These are phyloP conservation scores for Lepidurus apus DNA, from an alignment of 1,140 invertebrate genomes.

Conservation along the genomic window DNA sequence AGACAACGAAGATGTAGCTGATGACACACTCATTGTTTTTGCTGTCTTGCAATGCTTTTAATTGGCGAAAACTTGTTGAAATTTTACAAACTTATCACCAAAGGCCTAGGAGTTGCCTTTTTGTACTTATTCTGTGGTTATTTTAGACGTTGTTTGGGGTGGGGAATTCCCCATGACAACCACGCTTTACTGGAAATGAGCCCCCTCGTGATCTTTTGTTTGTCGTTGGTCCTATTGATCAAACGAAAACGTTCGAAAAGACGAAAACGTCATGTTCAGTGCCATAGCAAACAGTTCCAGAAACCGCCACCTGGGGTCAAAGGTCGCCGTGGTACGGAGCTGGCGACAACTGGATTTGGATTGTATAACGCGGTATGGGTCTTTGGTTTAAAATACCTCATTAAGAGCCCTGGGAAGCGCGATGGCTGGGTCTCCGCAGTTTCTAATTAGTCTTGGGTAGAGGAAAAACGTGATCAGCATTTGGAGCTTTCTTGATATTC, in stretches of 20 bases:
- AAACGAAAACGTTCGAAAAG: neutral
- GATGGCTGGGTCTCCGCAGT: neutral
- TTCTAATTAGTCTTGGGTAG: neutral
- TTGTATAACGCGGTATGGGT: neutral
- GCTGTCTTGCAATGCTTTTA: neutral
- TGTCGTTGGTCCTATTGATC: neutral
- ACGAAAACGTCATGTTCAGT: neutral
- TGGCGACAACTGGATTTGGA: neutral
- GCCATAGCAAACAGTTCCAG: neutral
- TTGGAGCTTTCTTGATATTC: neutral
- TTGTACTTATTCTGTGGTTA: neutral
- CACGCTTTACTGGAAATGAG: neutral
- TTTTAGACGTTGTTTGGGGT: neutral
- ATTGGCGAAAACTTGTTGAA: no score
- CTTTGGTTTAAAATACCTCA: neutral
- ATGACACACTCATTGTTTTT: conserved; percentile 15
- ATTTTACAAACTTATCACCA: neutral
- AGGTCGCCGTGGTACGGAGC: neutral
- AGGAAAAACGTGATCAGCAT: neutral
- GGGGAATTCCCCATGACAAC: neutral
- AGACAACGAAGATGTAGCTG: conserved; percentile 1
- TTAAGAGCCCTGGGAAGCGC: neutral
- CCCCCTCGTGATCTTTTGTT: neutral
- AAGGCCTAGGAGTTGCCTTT: neutral
- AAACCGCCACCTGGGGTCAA: neutral